A percentile compares a stretch with the other conserved stretches of the same genome.
Conservation (phyloP, 2,113 vertebrate species). For the Phycodurus eques region DNA sequence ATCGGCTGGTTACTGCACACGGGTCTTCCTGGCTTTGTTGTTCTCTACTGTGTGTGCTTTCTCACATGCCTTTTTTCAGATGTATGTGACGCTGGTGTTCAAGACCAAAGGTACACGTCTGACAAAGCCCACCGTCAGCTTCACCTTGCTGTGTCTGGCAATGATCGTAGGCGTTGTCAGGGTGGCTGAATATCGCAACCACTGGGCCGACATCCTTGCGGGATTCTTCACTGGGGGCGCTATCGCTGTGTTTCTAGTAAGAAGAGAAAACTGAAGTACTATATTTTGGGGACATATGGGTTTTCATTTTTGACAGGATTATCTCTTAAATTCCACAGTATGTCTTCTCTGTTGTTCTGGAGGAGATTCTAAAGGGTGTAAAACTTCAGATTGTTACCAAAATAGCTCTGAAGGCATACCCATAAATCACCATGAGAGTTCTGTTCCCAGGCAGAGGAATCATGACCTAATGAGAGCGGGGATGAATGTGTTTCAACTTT, state of each 20-base stretch:
- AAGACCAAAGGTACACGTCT: conserved; percentile 85
- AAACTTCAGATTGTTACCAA: neutral
- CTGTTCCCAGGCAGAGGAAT: neutral
- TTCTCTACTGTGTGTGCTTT: conserved; percentile 17
- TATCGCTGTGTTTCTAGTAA: conserved; percentile 87
- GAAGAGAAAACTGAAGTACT: conserved; percentile 22
- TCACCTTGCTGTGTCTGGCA: conserved; percentile 82
- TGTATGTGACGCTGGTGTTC: conserved; percentile 88
- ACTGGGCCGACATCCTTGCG: conserved; percentile 85
- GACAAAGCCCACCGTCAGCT: conserved; percentile 84
- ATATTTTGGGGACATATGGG: neutral
- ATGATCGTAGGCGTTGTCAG: conserved; percentile 83
- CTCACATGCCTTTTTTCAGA: conserved; percentile 64
- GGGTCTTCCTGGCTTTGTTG: conserved; percentile 23
- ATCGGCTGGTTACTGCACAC: conserved; percentile 2
- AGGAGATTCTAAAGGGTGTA: neutral
- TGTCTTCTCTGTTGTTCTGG: neutral
- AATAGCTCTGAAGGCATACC: neutral
- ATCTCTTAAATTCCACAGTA: neutral
- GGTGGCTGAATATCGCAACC: conserved; percentile 88
- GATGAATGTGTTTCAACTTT: too few species aligned
- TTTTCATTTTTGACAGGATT: neutral
- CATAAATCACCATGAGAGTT: neutral
- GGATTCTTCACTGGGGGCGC: conserved; percentile 84
- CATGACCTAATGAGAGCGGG: too few species aligned